Conservation (phyloP, 2,888 invertebrate species). For the Selenia dentaria region DNA sequence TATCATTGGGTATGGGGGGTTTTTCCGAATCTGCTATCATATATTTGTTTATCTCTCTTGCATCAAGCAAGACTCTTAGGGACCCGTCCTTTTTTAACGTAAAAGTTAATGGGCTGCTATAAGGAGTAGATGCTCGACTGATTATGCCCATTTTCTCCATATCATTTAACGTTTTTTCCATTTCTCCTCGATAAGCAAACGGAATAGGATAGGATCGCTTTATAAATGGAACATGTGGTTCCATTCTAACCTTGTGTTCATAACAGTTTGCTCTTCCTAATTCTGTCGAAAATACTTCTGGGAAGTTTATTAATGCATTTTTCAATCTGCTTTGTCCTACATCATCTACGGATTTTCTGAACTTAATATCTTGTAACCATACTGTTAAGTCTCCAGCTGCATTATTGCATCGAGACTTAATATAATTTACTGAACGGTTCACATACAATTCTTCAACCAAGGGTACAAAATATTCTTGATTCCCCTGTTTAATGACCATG, state of each 20-base stretch:
- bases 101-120: too few species aligned
- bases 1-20: too few species aligned
- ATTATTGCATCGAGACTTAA: too few species aligned
- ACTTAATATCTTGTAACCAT: too few species aligned
- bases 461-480: not conserved
- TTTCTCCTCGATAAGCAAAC: constrained; percentile 30
- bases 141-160: constrained; percentile 29
- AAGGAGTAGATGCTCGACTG: constrained; percentile 17
- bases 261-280: constrained; percentile 30
- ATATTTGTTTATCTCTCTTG: constrained; percentile 20
- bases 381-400: not conserved
- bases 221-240: constrained; percentile 17
- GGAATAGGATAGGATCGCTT: constrained; percentile 32
- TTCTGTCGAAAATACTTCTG: not conserved
- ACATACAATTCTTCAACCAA: too few species aligned
- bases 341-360: too few species aligned
- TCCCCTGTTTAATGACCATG: not conserved
- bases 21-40: constrained; percentile 20
- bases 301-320: not conserved
- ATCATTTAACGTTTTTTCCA: too few species aligned
- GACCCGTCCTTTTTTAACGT: too few species aligned
- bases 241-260: constrained; percentile 30
- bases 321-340: not conserved
- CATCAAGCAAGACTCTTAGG: constrained; percentile 19
- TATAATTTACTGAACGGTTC: too few species aligned